Evolutionary conservation across 2,797 vertebrate genomes (phyloP).

Genomic region (Crocidura indochinensis): DNA sequence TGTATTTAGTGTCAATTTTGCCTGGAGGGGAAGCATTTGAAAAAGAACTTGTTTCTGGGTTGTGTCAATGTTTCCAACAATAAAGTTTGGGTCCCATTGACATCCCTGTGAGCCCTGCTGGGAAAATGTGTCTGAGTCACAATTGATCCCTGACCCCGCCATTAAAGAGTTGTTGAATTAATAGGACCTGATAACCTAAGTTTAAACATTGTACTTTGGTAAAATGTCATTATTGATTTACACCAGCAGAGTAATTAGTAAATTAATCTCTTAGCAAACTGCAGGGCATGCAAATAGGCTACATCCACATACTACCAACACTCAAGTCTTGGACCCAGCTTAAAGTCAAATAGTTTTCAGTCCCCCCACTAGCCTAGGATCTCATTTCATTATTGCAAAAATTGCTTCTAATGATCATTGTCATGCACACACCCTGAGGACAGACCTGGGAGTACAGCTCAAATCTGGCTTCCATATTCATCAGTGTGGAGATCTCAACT

Average conservation of each 20-base stretch:
- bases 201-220: constrained; percentile 43
- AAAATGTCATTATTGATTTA: constrained; percentile 65
- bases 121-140: constrained; percentile 20
- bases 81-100: background rate
- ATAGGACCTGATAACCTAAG: constrained; percentile 13
- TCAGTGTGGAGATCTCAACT: background rate
- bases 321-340: background rate
- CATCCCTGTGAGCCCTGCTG: background rate
- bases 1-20: rapidly evolving
- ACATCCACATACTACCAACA: background rate
- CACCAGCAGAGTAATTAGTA: constrained; percentile 3
- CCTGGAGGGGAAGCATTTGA: background rate
- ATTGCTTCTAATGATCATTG: background rate
- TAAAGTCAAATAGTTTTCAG: background rate
- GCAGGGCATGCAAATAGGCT: background rate
- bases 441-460: rapidly evolving
- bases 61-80: background rate
- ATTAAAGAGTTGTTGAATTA: constrained; percentile 32
- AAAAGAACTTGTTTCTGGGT: background rate
- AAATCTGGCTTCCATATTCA: background rate
- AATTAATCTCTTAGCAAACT: constrained; percentile 53
- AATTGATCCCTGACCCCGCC: background rate
- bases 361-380: too few species aligned
- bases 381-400: too few species aligned
- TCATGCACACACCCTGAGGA: rapidly evolving